Conservation (phyloP, 2,888 invertebrate species). For the Nomada fucata region DNA sequence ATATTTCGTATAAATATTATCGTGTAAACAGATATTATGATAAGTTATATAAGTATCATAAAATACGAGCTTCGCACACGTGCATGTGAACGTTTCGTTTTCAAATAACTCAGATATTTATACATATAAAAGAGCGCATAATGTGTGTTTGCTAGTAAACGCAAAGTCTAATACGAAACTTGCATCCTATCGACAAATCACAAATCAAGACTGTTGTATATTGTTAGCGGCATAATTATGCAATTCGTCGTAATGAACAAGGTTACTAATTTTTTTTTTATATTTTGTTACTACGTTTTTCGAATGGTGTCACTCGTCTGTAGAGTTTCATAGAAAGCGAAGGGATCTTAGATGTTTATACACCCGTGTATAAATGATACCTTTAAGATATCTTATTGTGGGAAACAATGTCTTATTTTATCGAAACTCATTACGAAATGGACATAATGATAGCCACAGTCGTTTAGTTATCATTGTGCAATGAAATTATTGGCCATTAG, state of each 20-base stretch:
- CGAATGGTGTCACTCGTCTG: slow-evolving; percentile 19
- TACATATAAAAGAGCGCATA: slow-evolving; percentile 10
- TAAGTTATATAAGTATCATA: slow-evolving; percentile 35
- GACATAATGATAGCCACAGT: not conserved
- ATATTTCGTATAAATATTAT: slow-evolving; percentile 26
- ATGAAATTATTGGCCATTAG: not conserved
- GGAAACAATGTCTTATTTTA: not conserved
- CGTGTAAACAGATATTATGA: slow-evolving; percentile 36
- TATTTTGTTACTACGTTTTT: not conserved
- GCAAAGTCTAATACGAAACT: slow-evolving; percentile 25
- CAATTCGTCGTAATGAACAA: slow-evolving; percentile 12
- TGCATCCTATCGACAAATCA: slow-evolving; percentile 52
- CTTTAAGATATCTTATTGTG: not conserved
- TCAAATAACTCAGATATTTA: slow-evolving; percentile 37
- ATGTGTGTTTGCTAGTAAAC: slow-evolving; percentile 27
- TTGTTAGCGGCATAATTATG: slow-evolving; percentile 28
- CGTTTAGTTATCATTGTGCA: not conserved
- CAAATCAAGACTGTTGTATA: slow-evolving; percentile 54
- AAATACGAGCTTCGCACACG: slow-evolving; percentile 49
- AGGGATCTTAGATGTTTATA: not conserved
- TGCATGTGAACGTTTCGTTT: slow-evolving; percentile 47
- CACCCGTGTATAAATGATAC: not conserved
- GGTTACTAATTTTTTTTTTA: slow-evolving; percentile 18
- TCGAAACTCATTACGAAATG: not conserved
- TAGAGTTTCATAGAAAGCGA: not conserved